Evolutionary conservation across 2,888 invertebrate genomes (phyloP).

Genomic region (Drosophila yooni): DNA sequence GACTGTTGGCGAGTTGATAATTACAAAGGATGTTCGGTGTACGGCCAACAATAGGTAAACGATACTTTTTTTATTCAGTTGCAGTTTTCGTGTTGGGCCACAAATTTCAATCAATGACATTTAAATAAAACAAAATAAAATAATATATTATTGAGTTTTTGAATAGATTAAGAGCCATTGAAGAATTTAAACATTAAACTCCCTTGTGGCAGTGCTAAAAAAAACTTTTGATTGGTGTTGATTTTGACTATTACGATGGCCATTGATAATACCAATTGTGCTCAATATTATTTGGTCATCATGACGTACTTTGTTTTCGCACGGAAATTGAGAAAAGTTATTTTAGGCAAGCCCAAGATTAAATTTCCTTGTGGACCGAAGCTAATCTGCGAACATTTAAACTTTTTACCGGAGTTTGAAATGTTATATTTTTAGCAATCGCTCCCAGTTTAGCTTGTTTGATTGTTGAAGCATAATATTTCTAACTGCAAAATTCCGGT

Average conservation of each 20-base stretch:
- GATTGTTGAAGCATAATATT: too few relatives aligned
- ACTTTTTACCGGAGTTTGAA: neutral
- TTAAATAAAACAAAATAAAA: neutral
- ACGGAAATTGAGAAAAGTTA: neutral
- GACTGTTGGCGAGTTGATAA: constrained; percentile 65
- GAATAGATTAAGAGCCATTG: neutral
- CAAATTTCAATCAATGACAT: neutral
- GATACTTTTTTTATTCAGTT: constrained; percentile 16
- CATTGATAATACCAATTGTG: neutral
- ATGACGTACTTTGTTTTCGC: neutral
- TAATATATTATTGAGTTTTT: neutral
- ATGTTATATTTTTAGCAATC: neutral
- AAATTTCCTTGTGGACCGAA: neutral
- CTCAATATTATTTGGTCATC: neutral
- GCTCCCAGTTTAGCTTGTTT: neutral
- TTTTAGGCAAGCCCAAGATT: neutral
- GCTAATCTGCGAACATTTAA: neutral
- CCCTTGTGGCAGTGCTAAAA: neutral
- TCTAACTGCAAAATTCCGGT: too few relatives aligned
- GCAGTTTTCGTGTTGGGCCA: constrained; percentile 3
- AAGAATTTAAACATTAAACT: neutral
- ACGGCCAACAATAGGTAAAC: constrained; percentile 1
- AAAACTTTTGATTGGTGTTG: neutral
- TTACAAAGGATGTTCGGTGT: constrained; percentile 54
- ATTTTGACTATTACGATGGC: neutral